phyloP scores from a whole-genome alignment of 2,797 vertebrate species.

The Dendrocincla fuliginosa region DNA sequence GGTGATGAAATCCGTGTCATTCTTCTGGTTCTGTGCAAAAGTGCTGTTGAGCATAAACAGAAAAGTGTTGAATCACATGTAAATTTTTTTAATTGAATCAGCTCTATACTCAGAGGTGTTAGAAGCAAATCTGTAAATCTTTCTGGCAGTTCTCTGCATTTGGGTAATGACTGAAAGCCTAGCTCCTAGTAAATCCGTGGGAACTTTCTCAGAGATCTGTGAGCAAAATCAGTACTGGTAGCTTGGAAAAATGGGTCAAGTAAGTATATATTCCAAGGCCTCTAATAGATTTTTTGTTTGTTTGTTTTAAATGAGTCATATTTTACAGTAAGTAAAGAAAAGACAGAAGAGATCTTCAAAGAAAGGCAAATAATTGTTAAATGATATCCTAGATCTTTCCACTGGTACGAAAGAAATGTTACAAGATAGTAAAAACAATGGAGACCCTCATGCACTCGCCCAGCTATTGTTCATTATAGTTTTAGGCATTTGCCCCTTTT shows the following conservation, averaged over 20 bases:
- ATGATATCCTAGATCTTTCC: not conserved
- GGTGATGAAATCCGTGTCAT: not conserved
- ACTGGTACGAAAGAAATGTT: not conserved
- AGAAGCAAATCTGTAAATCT: not conserved
- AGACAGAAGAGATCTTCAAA: not conserved
- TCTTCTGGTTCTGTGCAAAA: not conserved
- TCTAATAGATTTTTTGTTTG: not conserved
- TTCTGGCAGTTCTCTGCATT: not conserved
- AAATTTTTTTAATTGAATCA: conserved; percentile 20
- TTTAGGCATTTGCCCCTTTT: not conserved
- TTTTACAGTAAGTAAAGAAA: not conserved
- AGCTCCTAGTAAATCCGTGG: not conserved
- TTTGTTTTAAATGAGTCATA: not conserved
- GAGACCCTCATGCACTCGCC: not conserved
- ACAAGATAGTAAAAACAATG: not conserved
- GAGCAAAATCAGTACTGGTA: not conserved
- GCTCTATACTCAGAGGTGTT: not conserved
- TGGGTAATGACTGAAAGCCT: not conserved
- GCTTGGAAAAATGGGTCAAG: not conserved
- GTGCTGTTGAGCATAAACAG: not conserved
- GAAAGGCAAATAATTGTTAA: not conserved
- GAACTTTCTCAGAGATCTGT: not conserved
- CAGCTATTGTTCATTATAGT: accelerated
- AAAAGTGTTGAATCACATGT: not conserved
- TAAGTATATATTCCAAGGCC: not conserved